Evolutionary conservation across 2,888 invertebrate species (phyloP).

Genomic region (Brachypalpus laphriformis): DNA sequence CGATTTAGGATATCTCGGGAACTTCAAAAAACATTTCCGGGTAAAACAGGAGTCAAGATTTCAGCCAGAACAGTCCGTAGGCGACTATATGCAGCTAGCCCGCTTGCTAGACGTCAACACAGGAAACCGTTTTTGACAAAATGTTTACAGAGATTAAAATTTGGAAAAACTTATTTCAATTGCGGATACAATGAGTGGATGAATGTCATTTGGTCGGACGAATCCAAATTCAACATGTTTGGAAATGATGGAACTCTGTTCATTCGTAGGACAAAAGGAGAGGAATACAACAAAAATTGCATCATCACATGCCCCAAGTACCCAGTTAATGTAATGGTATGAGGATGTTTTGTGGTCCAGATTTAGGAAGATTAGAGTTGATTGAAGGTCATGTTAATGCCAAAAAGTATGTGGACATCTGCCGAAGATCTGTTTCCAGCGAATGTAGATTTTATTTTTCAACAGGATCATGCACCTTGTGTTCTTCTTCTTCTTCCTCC

Average conservation of each 20-base stretch:
- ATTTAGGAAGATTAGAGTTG: conserved; percentile 9
- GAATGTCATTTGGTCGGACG: neutral
- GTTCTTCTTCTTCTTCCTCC: no score
- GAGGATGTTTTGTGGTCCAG: neutral
- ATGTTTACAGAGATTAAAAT: no score
- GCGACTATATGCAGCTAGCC: neutral
- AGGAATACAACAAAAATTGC: no score
- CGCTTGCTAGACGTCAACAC: neutral
- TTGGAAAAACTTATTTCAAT: no score
- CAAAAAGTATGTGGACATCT: neutral
- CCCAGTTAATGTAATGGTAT: conserved; percentile 5
- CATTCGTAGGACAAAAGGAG: no score
- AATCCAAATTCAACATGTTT: no score
- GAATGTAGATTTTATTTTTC: neutral
- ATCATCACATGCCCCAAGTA: neutral
- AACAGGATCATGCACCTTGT: neutral
- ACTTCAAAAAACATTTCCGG: neutral
- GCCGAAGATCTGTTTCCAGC: neutral
- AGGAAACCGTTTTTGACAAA: neutral
- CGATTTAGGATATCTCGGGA: neutral
- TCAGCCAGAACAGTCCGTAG: neutral
- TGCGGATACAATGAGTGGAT: no score
- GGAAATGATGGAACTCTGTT: no score
- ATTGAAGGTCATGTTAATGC: no score
- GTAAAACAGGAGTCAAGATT: neutral